Conservation (phyloP, 2,113 vertebrate species). For the Chaenogobius annularis region DNA sequence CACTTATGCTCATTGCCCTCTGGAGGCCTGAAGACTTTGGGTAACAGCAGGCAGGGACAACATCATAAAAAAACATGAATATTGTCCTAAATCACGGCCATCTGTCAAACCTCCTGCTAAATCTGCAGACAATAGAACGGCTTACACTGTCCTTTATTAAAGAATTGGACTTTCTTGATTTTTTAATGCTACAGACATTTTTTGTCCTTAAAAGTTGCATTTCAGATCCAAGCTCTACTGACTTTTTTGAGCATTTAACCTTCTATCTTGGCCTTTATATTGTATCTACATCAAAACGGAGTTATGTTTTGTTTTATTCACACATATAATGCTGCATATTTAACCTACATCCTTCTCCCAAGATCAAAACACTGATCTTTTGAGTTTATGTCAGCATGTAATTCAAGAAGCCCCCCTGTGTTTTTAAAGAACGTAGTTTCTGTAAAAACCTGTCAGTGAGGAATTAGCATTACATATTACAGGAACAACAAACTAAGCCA, state of each 20-base stretch:
- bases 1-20: conserved; percentile 58
- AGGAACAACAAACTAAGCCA: no score
- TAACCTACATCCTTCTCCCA: not conserved
- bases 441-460: no score
- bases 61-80: conserved; percentile 45
- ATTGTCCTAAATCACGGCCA: conserved; percentile 59
- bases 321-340: no score
- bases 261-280: no score
- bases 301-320: no score
- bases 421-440: no score
- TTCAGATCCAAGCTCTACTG: not conserved
- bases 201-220: not conserved
- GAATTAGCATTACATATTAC: no score
- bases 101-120: conserved; percentile 49
- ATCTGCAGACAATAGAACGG: conserved; percentile 2
- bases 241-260: not conserved
- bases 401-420: no score
- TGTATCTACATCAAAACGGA: no score
- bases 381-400: no score
- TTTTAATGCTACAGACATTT: not conserved
- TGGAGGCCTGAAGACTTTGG: conserved; percentile 53
- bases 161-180: not conserved
- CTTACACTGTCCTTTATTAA: conserved; percentile 32
- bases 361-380: not conserved
- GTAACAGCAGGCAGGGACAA: conserved; percentile 53